phyloP scores from a whole-genome alignment of 2,797 vertebrate species.

The Fistularia commersonii region DNA sequence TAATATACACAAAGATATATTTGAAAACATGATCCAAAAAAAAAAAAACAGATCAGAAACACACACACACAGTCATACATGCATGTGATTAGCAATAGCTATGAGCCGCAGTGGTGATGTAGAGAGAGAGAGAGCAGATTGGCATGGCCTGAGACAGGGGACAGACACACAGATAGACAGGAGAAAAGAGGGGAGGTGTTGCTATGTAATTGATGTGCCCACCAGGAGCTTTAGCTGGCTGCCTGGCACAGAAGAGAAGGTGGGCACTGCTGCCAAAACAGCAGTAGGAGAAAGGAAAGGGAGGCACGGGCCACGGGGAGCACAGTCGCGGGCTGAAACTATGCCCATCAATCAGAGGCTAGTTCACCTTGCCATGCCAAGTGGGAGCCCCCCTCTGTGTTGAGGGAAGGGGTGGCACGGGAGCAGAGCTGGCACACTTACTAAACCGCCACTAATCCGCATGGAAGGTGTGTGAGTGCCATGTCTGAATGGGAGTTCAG shows the following conservation, averaged over 20 bases:
- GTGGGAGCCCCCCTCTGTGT: slow-evolving; percentile 65
- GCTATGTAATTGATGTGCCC: slow-evolving; percentile 80
- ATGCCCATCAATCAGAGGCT: slow-evolving; percentile 82
- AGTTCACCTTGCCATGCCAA: slow-evolving; percentile 78
- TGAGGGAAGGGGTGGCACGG: slow-evolving; percentile 65
- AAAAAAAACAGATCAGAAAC: slow-evolving; percentile 6
- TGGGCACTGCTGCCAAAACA: slow-evolving; percentile 72
- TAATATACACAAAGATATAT: slow-evolving; percentile 55
- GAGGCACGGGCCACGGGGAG: slow-evolving; percentile 68
- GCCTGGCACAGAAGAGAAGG: slow-evolving; percentile 67
- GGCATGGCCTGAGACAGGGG: slow-evolving; percentile 68
- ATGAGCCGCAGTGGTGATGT: slow-evolving; percentile 56
- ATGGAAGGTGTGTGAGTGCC: slow-evolving; percentile 65
- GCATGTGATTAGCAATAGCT: slow-evolving; percentile 31
- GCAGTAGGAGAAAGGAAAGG: slow-evolving; percentile 68
- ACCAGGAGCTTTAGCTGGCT: slow-evolving; percentile 75
- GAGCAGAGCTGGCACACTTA: slow-evolving; percentile 60
- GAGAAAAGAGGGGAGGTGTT: slow-evolving; percentile 73
- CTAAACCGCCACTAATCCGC: slow-evolving; percentile 72
- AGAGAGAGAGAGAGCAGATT: slow-evolving; percentile 67
- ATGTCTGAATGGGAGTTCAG: slow-evolving; percentile 49
- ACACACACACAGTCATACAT: slow-evolving; percentile 14
- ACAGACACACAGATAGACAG: slow-evolving; percentile 69
- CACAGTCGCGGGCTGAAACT: slow-evolving; percentile 69
- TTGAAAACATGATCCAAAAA: slow-evolving; percentile 38